Conservation (phyloP, 2,888 invertebrate genomes). For the Caenorhabditis sp. region DNA sequence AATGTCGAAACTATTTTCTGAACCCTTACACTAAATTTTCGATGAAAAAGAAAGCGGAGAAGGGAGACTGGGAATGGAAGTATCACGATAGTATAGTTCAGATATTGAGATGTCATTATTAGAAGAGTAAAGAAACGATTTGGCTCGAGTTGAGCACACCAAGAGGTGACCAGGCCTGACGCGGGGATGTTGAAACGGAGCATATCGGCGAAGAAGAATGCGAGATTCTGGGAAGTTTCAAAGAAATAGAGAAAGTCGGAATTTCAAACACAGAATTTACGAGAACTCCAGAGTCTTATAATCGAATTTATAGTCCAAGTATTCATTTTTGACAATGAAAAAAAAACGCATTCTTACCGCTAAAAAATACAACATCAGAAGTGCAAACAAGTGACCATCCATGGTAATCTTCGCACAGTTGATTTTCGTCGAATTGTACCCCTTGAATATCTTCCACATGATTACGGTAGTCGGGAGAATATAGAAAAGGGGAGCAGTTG, state of each 20-base stretch:
- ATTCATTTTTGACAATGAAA: too few species aligned
- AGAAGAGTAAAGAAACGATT: slow-evolving; percentile 53
- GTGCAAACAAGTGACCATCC: too few species aligned
- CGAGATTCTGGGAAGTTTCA: slow-evolving; percentile 57
- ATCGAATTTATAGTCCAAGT: too few species aligned
- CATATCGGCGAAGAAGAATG: slow-evolving; percentile 44
- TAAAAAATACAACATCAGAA: slow-evolving; percentile 34
- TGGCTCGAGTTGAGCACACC: slow-evolving; percentile 37
- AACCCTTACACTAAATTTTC: too few species aligned
- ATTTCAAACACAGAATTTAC: too few species aligned
- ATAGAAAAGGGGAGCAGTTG: slow-evolving; percentile 34
- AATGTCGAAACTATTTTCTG: too few species aligned
- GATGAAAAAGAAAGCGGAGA: too few species aligned
- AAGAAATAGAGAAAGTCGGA: not conserved
- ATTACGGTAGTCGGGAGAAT: slow-evolving; percentile 38
- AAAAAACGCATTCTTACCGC: slow-evolving; percentile 40
- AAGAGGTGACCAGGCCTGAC: slow-evolving; percentile 38
- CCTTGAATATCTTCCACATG: slow-evolving; percentile 32
- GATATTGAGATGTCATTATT: slow-evolving; percentile 46
- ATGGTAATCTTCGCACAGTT: too few species aligned
- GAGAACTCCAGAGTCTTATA: too few species aligned
- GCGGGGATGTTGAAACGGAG: slow-evolving; percentile 46
- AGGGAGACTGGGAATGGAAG: slow-evolving; percentile 47
- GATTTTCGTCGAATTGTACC: too few species aligned
- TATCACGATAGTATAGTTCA: slow-evolving; percentile 49